Evolutionary conservation across 2,888 invertebrate species (phyloP).

Genomic region (Cylindroiulus punctatus): DNA sequence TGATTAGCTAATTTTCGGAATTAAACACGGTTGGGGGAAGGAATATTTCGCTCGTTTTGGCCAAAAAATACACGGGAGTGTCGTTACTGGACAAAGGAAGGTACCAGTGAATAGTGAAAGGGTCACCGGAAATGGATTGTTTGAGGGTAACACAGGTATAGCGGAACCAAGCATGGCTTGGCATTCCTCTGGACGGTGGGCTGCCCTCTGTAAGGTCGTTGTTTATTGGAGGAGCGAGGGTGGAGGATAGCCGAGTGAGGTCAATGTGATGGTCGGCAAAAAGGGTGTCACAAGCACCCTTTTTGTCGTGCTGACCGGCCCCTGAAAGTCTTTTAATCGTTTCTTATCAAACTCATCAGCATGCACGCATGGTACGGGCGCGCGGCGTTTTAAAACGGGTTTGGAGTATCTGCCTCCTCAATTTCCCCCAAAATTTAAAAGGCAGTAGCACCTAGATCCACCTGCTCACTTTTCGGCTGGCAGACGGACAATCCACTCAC

Average conservation of each 20-base stretch:
- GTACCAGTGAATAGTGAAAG: background rate
- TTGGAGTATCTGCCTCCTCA: background rate
- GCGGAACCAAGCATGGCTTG: slow-evolving; percentile 37
- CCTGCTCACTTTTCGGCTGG: background rate
- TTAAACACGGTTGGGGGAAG: background rate
- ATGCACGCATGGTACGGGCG: slow-evolving; percentile 27
- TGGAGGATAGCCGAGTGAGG: background rate
- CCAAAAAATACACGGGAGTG: background rate
- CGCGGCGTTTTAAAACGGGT: slow-evolving; percentile 31
- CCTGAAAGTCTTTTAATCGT: background rate
- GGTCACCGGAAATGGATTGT: background rate
- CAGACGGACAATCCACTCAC: background rate
- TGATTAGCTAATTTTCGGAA: background rate
- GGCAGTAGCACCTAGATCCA: slow-evolving; percentile 39
- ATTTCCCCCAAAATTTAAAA: background rate
- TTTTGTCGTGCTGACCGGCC: background rate
- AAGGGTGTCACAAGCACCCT: background rate
- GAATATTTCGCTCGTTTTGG: background rate
- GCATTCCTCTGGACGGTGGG: background rate
- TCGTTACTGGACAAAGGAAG: background rate
- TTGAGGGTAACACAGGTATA: background rate
- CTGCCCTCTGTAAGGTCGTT: background rate
- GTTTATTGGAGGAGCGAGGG: slow-evolving; percentile 27
- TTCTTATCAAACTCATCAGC: slow-evolving; percentile 3
- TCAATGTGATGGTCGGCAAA: background rate